A percentile compares a stretch with the other conserved stretches of the same genome.
These are phyloP conservation scores for Montipora efflorescens DNA, from an alignment of 64 coral and sea anemone species.

Conservation along the genomic window DNA sequence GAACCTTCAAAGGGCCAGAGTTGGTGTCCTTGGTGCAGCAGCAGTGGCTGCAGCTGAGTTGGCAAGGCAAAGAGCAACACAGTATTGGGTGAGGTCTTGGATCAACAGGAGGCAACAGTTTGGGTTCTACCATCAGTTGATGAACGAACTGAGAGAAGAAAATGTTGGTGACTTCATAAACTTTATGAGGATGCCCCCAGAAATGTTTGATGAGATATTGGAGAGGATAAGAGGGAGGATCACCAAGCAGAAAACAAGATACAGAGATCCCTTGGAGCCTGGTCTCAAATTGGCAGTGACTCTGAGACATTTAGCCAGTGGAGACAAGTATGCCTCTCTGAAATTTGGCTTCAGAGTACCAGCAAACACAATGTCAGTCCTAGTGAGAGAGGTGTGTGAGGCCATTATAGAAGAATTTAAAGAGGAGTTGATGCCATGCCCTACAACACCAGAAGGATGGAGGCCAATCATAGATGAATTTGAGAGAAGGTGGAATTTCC, in stretches of 20 bases:
- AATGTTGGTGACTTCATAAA: conserved; percentile 15
- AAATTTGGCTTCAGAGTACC: conserved; percentile 20
- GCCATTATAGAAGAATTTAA: conserved; percentile 22
- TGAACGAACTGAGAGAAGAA: conserved; percentile 37
- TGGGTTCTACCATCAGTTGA: conserved; percentile 18
- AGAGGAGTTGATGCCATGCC: too few relatives aligned
- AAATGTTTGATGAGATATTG: conserved; percentile 39
- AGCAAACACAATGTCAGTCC: not conserved
- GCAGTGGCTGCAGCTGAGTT: too few relatives aligned
- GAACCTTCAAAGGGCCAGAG: too few relatives aligned
- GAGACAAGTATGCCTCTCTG: conserved; percentile 2
- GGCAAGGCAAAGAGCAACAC: conserved; percentile 9
- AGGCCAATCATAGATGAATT: not conserved
- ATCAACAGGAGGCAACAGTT: conserved; percentile 17
- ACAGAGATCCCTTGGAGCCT: conserved; percentile 27
- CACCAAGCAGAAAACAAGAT: conserved; percentile 25
- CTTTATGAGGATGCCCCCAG: conserved; percentile 23
- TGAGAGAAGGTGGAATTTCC: conserved; percentile 12
- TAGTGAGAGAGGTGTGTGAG: conserved; percentile 26
- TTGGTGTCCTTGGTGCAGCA: too few relatives aligned
- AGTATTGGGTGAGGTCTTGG: conserved; percentile 17
- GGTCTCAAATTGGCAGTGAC: not conserved
- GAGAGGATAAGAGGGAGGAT: conserved; percentile 12
- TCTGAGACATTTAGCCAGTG: conserved; percentile 27
- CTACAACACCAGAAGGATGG: not conserved